Conservation (phyloP, 2,113 vertebrate genomes). For the Sinocyclocheilus rhinocerous region DNA sequence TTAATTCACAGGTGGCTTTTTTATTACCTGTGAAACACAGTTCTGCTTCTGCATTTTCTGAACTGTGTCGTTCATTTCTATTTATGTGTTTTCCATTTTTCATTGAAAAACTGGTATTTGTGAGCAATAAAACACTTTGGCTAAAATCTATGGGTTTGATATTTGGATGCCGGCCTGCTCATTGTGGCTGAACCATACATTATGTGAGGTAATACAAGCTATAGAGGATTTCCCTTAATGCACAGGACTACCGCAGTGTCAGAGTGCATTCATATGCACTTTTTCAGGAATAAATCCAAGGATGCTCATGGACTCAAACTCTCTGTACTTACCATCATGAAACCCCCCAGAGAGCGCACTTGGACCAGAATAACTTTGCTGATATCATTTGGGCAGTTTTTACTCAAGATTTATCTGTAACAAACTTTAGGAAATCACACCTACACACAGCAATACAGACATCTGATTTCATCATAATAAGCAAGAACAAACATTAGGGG, state of each 20-base stretch:
- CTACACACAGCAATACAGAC: background rate
- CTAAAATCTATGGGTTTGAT: slow-evolving; percentile 5
- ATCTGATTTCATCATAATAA: background rate
- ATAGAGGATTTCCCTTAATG: background rate
- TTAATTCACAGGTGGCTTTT: slow-evolving; percentile 48
- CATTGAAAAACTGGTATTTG: background rate
- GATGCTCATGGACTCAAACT: background rate
- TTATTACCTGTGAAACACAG: slow-evolving; percentile 37
- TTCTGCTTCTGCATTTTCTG: background rate
- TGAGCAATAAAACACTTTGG: background rate
- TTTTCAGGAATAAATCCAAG: slow-evolving; percentile 14
- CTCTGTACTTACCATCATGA: background rate
- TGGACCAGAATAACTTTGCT: slow-evolving; percentile 9
- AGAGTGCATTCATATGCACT: slow-evolving; percentile 4
- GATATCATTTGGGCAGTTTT: background rate
- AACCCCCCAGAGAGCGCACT: background rate
- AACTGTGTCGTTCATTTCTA: background rate
- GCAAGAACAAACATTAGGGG: slow-evolving; percentile 4
- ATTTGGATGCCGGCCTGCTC: slow-evolving; percentile 10
- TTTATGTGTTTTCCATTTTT: background rate
- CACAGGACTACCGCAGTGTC: slow-evolving; percentile 10
- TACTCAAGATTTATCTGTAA: background rate
- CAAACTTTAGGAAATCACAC: background rate
- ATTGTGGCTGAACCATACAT: slow-evolving; percentile 16
- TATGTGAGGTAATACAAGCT: slow-evolving; percentile 18